Conservation (phyloP, 2,888 invertebrate genomes). For the Xanthia togata region DNA sequence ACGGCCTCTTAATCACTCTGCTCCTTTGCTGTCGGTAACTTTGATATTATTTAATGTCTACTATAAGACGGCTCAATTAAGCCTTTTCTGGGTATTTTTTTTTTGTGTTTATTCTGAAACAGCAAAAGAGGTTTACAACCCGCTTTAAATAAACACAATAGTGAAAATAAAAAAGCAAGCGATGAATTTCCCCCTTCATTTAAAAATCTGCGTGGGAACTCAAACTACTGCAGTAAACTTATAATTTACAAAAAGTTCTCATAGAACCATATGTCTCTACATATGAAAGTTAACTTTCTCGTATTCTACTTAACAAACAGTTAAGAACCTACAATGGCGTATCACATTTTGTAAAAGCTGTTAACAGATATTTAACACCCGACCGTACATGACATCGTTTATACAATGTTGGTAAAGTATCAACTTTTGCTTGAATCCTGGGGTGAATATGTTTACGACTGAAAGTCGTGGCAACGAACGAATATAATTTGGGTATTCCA, state of each 20-base stretch:
- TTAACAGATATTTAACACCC: conserved; percentile 23
- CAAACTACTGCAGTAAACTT: conserved; percentile 1
- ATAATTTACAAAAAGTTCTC: conserved; percentile 1
- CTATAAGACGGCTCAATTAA: neutral
- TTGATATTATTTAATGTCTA: neutral
- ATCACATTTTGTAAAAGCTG: conserved; percentile 14
- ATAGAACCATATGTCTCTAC: neutral
- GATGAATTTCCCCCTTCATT: neutral
- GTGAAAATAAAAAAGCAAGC: neutral
- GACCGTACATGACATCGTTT: neutral
- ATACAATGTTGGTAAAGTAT: conserved; percentile 15
- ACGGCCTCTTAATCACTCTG: neutral
- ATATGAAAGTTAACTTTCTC: conserved; percentile 7
- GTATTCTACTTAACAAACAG: conserved; percentile 18
- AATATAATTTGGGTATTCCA: neutral
- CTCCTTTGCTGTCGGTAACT: neutral
- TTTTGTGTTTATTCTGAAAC: neutral
- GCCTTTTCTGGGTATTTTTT: neutral
- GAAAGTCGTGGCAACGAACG: neutral
- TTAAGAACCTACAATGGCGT: conserved; percentile 21
- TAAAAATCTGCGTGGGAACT: conserved; percentile 27
- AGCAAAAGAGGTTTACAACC: neutral
- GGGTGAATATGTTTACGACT: conserved; percentile 2
- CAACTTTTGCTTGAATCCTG: conserved; percentile 14
- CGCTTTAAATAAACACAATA: conserved; percentile 7